Base-by-base conservation (phyloP, 2,888 invertebrate genomes). In the Gerosis bhagava region DNA sequence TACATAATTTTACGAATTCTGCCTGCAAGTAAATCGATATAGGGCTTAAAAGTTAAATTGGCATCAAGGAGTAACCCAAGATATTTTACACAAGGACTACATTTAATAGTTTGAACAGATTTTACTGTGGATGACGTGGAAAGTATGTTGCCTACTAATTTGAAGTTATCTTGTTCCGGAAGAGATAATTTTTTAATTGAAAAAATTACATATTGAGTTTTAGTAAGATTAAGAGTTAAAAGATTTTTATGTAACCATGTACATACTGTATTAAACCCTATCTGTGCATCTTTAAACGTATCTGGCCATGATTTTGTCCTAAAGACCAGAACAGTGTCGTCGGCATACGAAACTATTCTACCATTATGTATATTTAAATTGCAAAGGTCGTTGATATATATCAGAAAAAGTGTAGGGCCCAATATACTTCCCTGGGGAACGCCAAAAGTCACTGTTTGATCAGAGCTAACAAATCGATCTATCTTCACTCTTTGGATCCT, bases 311-410 rank as follows among this genome's bases (percentile, higher is more conserved):
- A n/a, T n/a, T n/a, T n/a, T n/a, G n/a, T n/a, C n/a, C n/a, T n/a
- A n/a, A n/a, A n/a, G n/a, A n/a, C n/a, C n/a, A n/a, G n/a, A n/a
- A n/a, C n/a, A 10, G 26, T 36, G 25, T 36, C 36, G 7, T 36
- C 36, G 7, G 36, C 36, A 25, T 25, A 36, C 5, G 36, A 16
- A 11, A 36, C n/a, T n/a, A 36, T 36, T 24, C 25, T 36, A 10
- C 25, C n/a, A 5, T 10, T n/a, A 6, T 1, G n/a, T 10, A 36
- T n/a, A 25, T 8, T 13, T 10, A 36, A 4, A 2, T 15, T n/a
- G 11, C 36, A 36, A 3, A 36, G 16, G 15, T 36, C 25, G 11
- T 36, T 36, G 16, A 36, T 13, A 8, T 36, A 36, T 7, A 36
- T 13, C 1, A 36, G 12, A 15, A 36, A 36, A n/a, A 36, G 21